Evolutionary conservation across 1,140 invertebrate genomes (phyloP).

Genomic region (Sinella curviseta): DNA sequence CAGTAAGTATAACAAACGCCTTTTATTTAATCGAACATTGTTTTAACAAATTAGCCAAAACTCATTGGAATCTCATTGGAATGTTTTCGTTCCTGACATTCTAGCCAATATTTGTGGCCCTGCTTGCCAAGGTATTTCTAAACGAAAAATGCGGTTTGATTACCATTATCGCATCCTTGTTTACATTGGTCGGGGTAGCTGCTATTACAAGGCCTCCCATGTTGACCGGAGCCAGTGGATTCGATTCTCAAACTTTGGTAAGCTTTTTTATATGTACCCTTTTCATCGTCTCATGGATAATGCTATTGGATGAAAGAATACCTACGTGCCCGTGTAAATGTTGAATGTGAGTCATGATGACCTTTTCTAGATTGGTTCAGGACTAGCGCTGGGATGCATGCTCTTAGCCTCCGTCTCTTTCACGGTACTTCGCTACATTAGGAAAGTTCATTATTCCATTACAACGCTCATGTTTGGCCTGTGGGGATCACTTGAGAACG

Average conservation of each 20-base stretch:
- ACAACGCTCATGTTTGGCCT: constrained; percentile 28
- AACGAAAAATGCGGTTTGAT: constrained; percentile 27
- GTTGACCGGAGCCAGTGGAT: constrained; percentile 24
- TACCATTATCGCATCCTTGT: constrained; percentile 16
- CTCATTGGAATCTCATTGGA: no score
- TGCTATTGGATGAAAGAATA: background rate
- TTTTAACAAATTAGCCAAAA: no score
- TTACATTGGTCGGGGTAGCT: constrained; percentile 23
- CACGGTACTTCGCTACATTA: constrained; percentile 28
- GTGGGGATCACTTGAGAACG: constrained; percentile 24
- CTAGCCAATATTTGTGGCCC: constrained; percentile 27
- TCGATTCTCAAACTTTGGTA: constrained; percentile 42
- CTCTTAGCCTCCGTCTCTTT: constrained; percentile 27
- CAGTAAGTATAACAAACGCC: background rate
- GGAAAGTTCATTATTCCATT: constrained; percentile 33
- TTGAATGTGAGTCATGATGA: no score
- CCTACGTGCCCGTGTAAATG: no score
- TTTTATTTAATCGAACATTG: no score
- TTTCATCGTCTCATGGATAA: background rate
- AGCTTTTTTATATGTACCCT: background rate
- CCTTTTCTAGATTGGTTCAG: constrained; percentile 31
- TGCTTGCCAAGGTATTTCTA: constrained; percentile 27
- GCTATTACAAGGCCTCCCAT: constrained; percentile 31
- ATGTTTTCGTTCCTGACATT: background rate
- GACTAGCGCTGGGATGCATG: constrained; percentile 29